These are phyloP conservation scores for Pararge aegeria DNA, from an alignment of 1,140 invertebrate species.

Conservation along the genomic window DNA sequence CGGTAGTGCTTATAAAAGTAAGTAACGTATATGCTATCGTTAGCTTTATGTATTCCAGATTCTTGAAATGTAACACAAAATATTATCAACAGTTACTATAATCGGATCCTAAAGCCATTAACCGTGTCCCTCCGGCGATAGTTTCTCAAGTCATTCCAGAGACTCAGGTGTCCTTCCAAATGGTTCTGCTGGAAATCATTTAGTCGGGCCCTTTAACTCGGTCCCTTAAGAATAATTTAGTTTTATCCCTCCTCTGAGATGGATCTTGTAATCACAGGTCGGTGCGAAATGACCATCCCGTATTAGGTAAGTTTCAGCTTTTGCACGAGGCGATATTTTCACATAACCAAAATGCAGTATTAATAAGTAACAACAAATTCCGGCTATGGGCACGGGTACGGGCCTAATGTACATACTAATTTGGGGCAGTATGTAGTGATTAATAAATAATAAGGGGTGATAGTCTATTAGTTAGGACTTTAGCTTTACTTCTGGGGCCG, in stretches of 20 bases:
- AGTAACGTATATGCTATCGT: too few relatives aligned
- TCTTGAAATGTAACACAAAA: slow-evolving; percentile 9
- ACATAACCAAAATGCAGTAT: too few relatives aligned
- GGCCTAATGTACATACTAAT: too few relatives aligned
- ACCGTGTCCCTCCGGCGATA: slow-evolving; percentile 33
- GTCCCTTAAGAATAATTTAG: slow-evolving; percentile 48
- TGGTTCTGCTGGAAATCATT: slow-evolving; percentile 54
- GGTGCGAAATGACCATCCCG: slow-evolving; percentile 4
- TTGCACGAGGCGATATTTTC: too few relatives aligned
- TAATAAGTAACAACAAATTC: too few relatives aligned
- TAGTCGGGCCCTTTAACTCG: slow-evolving; percentile 39
- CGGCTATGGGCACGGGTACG: too few relatives aligned
- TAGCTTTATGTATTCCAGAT: too few relatives aligned
- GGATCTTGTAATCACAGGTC: slow-evolving; percentile 17
- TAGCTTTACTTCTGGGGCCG: too few relatives aligned
- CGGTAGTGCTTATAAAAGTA: too few relatives aligned
- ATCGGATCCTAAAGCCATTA: slow-evolving; percentile 31
- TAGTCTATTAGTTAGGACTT: too few relatives aligned
- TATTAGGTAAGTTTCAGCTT: background rate
- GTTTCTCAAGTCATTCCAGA: slow-evolving; percentile 28
- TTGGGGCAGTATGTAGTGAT: too few relatives aligned
- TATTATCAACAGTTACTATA: slow-evolving; percentile 23
- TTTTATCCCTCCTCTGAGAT: slow-evolving; percentile 33
- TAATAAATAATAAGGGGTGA: too few relatives aligned
- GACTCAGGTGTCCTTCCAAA: slow-evolving; percentile 51